phyloP scores from a whole-genome alignment of 2,113 vertebrate genomes.

The Galeopterus variegatus region DNA sequence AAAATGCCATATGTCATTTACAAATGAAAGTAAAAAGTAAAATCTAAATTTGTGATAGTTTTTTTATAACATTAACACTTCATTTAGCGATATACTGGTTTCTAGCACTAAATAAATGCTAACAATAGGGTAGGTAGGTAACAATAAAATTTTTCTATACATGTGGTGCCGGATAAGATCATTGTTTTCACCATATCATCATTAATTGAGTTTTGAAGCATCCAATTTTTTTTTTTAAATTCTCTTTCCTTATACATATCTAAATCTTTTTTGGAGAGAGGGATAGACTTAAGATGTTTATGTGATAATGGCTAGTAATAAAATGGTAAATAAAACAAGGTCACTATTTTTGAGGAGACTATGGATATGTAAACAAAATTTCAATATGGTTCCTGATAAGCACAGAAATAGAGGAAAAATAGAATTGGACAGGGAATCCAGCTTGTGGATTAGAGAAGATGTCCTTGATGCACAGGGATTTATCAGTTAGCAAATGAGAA shows the following conservation, averaged over 20 bases:
- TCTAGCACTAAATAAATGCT: neutral
- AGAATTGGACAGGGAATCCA: neutral
- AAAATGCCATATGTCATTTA: neutral
- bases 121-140: neutral
- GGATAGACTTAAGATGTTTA: neutral
- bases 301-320: neutral
- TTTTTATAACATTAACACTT: neutral
- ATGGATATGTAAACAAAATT: neutral
- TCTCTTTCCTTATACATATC: neutral
- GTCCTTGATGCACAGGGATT: accelerated
- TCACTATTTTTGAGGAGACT: neutral
- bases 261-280: neutral
- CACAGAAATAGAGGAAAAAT: neutral
- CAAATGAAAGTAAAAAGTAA: neutral
- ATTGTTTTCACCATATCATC: neutral
- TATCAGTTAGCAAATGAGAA: neutral
- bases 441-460: neutral
- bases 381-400: neutral
- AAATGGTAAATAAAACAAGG: neutral
- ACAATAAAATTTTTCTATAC: neutral
- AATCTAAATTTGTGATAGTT: neutral
- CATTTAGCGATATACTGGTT: neutral
- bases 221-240: neutral
- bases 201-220: neutral
- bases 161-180: neutral